A percentile compares a stretch with the other conserved stretches of the same genome.
Evolutionary conservation across 2,797 vertebrate species (phyloP).

Genomic region (Lacerta bilineata): DNA sequence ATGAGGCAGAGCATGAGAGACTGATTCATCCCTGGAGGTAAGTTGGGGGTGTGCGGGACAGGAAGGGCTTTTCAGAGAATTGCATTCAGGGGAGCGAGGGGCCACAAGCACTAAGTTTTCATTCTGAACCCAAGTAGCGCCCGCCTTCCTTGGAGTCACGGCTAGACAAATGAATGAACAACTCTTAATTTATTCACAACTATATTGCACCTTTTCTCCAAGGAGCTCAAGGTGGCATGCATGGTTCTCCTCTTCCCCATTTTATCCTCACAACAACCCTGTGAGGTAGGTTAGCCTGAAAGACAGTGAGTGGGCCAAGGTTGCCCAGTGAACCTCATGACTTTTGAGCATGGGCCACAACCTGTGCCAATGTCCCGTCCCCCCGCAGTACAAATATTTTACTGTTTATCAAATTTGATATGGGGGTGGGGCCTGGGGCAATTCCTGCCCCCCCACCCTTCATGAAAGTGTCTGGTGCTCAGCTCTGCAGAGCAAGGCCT

Average conservation of each 20-base stretch:
- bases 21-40: background rate
- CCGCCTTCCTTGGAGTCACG: background rate
- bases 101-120: too few species aligned
- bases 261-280: too few species aligned
- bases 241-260: too few species aligned
- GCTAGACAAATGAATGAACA: background rate
- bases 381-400: too few species aligned
- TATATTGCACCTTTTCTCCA: too few species aligned
- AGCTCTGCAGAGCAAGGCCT: background rate
- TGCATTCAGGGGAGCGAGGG: too few species aligned
- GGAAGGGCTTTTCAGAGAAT: background rate
- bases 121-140: background rate
- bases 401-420: background rate
- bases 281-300: too few species aligned
- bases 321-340: too few species aligned
- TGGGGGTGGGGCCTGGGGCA: background rate
- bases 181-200: too few species aligned
- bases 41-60: background rate
- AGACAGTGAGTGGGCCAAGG: too few species aligned
- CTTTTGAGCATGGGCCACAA: background rate
- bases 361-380: background rate
- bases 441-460: too few species aligned
- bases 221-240: too few species aligned
- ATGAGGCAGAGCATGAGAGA: conserved; percentile 30
- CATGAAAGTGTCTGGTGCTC: background rate